phyloP scores from a whole-genome alignment of 2,888 invertebrate species.

The Hemithea aestivaria region DNA sequence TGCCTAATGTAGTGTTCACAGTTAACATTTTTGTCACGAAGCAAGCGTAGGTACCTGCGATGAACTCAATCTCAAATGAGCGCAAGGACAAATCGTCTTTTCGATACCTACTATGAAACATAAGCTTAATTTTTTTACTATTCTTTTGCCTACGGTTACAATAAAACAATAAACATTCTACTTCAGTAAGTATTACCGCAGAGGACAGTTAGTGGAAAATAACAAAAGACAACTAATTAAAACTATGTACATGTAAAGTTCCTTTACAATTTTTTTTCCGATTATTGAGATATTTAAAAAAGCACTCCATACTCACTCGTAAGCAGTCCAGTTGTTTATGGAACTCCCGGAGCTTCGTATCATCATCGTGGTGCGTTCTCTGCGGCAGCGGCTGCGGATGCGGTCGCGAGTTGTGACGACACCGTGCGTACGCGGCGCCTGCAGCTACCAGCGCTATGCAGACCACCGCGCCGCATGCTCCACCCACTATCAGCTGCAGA shows the following conservation, averaged over 20 bases:
- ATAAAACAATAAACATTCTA: neutral
- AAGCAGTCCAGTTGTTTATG: conserved; percentile 74
- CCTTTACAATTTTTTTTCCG: no score
- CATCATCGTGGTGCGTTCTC: conserved; percentile 63
- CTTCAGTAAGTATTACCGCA: conserved; percentile 3
- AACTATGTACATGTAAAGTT: no score
- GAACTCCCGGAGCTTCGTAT: conserved; percentile 66
- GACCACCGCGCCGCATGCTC: conserved; percentile 59
- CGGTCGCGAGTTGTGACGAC: conserved; percentile 47
- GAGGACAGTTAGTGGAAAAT: no score
- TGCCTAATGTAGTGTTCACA: no score
- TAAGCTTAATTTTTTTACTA: no score
- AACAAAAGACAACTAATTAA: no score
- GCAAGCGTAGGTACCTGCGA: no score
- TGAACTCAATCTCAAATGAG: no score
- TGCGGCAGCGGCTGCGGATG: conserved; percentile 65
- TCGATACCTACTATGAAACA: no score
- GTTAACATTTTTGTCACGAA: no score
- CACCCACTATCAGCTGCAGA: conserved; percentile 60
- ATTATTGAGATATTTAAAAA: no score
- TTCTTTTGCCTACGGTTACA: conserved; percentile 3
- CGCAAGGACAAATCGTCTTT: no score
- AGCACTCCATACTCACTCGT: conserved; percentile 50
- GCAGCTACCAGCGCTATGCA: conserved; percentile 60
- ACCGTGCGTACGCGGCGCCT: conserved; percentile 61